These are phyloP conservation scores for Kuschelorhynchus macadamiae DNA, from an alignment of 2,888 invertebrate species.

Conservation along the genomic window DNA sequence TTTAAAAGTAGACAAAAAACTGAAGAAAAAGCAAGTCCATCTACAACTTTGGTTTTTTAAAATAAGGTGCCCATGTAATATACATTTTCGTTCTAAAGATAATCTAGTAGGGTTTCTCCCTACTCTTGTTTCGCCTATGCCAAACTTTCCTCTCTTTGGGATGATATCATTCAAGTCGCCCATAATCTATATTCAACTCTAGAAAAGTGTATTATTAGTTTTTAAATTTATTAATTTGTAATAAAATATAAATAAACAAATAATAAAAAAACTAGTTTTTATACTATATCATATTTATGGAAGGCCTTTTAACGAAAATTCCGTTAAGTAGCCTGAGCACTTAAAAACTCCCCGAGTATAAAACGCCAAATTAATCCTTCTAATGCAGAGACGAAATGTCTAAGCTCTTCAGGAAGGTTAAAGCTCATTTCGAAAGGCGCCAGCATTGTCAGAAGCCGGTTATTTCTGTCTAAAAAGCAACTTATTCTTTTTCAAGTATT, in stretches of 20 bases:
- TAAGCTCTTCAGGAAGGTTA: slow-evolving; percentile 54
- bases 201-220: background rate
- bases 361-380: slow-evolving; percentile 40
- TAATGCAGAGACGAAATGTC: slow-evolving; percentile 53
- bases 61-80: too few species aligned
- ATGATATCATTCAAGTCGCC: too few species aligned
- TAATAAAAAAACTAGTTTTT: background rate
- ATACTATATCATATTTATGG: too few species aligned
- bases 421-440: slow-evolving; percentile 57
- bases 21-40: too few species aligned
- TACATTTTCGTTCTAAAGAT: too few species aligned
- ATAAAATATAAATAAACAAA: background rate
- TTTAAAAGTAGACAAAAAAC: too few species aligned
- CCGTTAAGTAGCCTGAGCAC: background rate
- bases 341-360: background rate
- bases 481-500: slow-evolving; percentile 58
- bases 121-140: too few species aligned
- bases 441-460: slow-evolving; percentile 60
- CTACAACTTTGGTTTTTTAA: too few species aligned
- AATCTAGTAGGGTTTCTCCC: too few species aligned
- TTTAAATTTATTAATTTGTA: background rate
- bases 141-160: too few species aligned
- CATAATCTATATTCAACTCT: too few species aligned
- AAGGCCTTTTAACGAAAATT: too few species aligned
- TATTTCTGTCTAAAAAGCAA: slow-evolving; percentile 61